A percentile compares a stretch with the other conserved stretches of the same genome.
phyloP scores from a whole-genome alignment of 2,888 invertebrate species.

The Germaria angustata region DNA sequence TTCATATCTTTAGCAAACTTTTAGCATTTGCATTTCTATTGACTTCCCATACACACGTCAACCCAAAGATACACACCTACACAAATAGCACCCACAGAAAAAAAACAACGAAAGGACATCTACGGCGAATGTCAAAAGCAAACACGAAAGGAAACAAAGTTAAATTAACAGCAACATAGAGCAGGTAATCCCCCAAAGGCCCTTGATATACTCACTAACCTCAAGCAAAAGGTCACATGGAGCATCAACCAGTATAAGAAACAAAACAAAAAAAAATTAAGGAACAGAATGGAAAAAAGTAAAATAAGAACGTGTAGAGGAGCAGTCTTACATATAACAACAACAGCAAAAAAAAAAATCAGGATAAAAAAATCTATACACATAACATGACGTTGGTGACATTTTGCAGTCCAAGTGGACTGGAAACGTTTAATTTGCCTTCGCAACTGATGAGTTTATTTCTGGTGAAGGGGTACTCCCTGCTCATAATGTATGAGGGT shows the following conservation, averaged over 20 bases:
- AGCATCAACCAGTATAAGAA: slow-evolving; percentile 25
- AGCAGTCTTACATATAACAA: not conserved
- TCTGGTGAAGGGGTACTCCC: not conserved
- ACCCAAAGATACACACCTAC: not conserved
- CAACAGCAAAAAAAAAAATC: not conserved
- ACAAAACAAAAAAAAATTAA: not conserved
- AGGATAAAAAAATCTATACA: not conserved
- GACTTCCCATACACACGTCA: not conserved
- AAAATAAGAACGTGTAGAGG: not conserved
- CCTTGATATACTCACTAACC: slow-evolving; percentile 45
- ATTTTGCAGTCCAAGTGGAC: slow-evolving; percentile 11
- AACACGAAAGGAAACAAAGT: slow-evolving; percentile 59
- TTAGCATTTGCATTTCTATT: not conserved
- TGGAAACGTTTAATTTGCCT: slow-evolving; percentile 35
- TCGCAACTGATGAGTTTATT: slow-evolving; percentile 1
- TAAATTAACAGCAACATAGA: slow-evolving; percentile 58
- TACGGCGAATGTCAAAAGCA: slow-evolving; percentile 56
- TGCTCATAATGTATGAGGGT: not conserved
- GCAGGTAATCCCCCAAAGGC: slow-evolving; percentile 50
- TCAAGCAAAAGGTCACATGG: slow-evolving; percentile 15
- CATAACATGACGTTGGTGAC: slow-evolving; percentile 8
- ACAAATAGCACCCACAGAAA: not conserved
- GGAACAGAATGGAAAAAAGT: not conserved
- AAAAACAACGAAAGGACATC: slow-evolving; percentile 39
- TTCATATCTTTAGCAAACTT: not conserved